Evolutionary conservation across 1,140 invertebrate species (phyloP), one percentile per base, ranked within the genome.

Genomic region (Melanaphis sacchari): DNA sequence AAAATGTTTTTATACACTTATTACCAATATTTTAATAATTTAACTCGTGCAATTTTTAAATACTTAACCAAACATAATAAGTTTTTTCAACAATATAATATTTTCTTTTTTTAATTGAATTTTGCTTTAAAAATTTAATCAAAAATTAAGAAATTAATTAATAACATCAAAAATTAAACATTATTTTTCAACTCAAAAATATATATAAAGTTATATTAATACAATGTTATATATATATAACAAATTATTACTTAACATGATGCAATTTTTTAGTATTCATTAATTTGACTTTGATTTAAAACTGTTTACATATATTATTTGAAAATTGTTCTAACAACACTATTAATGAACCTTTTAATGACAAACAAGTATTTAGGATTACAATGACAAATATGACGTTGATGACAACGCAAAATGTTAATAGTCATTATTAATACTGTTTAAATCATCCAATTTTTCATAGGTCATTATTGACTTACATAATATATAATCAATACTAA

Each of bases 351-450:
- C 41, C 1, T 46, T n/a, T 87, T 49, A 46, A 87, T 43, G 85
- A 87, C 41, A 49, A 46, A 31, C 85, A 21, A 87, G 31, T 36
- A 36, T 31, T 87, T 87, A 46, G 31, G 3, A 36, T n/a, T n/a
- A 87, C 85, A 87, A 46, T 46, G 85, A 87, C 43, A 87, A 87
- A 46, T 43, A n/a, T 21, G 43, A 1, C 26, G 5, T 87, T 18
- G 41, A 43, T 87, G 85, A 87, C 85, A 36, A 2, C 24, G 7
- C 43, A 87, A n/a, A 21, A 6, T n/a, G 7, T 1, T 43, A 31
- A n/a, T 36, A 0, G 85, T 22, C 85, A 87, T 87, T 87, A 87
- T 87, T 87, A 87, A 87, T 49, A 49, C 49, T 87, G 6, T 87
- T 87, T n/a, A 87, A 46, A 87, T 49, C 22, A n/a, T n/a, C 85